phyloP scores from a whole-genome alignment of 2,888 invertebrate species.

The Lithophane leautieri region DNA sequence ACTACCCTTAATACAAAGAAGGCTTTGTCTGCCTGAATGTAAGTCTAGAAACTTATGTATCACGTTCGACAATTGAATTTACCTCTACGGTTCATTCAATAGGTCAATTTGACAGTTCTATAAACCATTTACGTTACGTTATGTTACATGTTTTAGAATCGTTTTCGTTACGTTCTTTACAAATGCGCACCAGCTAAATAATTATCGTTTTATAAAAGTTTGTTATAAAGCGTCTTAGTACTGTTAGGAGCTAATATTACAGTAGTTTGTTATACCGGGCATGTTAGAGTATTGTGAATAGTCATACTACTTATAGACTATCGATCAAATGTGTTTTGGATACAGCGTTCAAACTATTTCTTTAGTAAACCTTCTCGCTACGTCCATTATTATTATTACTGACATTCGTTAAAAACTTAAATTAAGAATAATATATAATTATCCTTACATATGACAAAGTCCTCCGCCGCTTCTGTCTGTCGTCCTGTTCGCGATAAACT shows the following conservation, averaged over 20 bases:
- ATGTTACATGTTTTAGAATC: constrained; percentile 12
- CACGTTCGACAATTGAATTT: background rate
- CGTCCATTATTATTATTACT: background rate
- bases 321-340: constrained; percentile 10
- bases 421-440: background rate
- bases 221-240: constrained; percentile 21
- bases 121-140: constrained; percentile 9
- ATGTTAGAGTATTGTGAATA: constrained; percentile 4
- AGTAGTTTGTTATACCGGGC: background rate
- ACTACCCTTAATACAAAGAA: constrained; percentile 24
- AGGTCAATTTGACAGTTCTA: constrained; percentile 8
- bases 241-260: constrained; percentile 8
- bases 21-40: constrained; percentile 12
- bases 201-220: background rate
- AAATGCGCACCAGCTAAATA: constrained; percentile 13
- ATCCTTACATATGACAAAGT: no score
- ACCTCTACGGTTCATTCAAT: background rate
- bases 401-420: background rate
- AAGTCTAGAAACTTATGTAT: constrained; percentile 10
- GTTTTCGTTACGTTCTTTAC: background rate
- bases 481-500: no score
- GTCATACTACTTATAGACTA: background rate
- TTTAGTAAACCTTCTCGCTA: background rate
- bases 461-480: no score
- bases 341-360: background rate